Evolutionary conservation across 2,797 vertebrate species (phyloP), one percentile per base, ranked within the genome.

Genomic region (Prunella strophiata): DNA sequence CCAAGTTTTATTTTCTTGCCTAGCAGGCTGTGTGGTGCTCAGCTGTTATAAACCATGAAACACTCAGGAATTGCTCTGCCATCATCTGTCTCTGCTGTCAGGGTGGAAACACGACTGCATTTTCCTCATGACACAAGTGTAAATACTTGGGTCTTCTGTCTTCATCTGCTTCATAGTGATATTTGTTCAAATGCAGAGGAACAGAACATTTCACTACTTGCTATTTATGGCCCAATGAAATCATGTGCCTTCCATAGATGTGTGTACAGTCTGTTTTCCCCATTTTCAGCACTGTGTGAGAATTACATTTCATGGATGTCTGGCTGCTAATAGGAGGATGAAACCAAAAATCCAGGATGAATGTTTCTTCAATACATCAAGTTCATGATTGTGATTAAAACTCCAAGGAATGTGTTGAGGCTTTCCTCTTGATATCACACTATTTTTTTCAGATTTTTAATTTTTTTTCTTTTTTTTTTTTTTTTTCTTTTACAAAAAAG

Each of bases 121-220:
- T 80, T 86, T 73, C 40, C 48, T 82, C 59, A 15, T 29, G 58
- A n/a, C 42, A 86, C 43, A 61, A 34, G 19, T 88, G 85, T 73
- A 88, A 96, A 86, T 54, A 76, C 57, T 79, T 57, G 74, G n/a
- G 48, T 76, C 7, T 20, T 22, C 83, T 76, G 71, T 61, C 73
- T 90, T 91, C 89, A 50, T 79, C 77, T 93, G 88, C 50, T 76
- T 79, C 83, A 9, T 4, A 59, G 66, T 26, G 79, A 57, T 93
- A 73, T 78, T 92, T 92, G 70, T 92, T 86, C 62, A 75, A 63
- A 85, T 42, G 63, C 36, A 78, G 80, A 30, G 47, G 78, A 92
- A 91, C 62, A 94, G 85, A 83, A 86, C 51, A 66, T 91, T 95
- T 94, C 76, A 62, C 82, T 89, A 23, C 72, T 93, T 73, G 42